Conservation (phyloP, 2,113 vertebrate genomes). For the Scolopax mira region DNA sequence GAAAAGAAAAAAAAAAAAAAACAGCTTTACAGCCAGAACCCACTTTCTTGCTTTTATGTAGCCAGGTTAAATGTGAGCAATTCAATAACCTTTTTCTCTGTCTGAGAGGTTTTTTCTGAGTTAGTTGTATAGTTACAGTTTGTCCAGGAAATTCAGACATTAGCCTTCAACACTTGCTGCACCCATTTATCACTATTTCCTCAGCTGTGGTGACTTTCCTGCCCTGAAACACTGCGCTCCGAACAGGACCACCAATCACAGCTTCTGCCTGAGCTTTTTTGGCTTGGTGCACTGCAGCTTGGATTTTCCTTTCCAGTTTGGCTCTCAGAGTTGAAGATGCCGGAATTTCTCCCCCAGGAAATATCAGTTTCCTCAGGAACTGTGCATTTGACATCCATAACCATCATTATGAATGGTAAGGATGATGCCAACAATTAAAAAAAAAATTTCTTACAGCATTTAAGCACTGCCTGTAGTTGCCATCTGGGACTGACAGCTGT, state of each 20-base stretch:
- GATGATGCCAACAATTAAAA: background rate
- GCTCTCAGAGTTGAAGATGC: background rate
- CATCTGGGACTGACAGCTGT: background rate
- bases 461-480: background rate
- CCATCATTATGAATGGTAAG: background rate
- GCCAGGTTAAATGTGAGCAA: background rate
- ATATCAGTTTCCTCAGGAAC: background rate
- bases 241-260: background rate
- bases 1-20: too few species aligned
- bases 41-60: background rate
- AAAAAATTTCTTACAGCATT: background rate
- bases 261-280: background rate
- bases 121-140: background rate
- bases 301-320: background rate
- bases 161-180: background rate
- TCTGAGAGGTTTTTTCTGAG: background rate
- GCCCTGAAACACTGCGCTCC: rapidly evolving
- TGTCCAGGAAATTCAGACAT: background rate
- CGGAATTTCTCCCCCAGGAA: background rate
- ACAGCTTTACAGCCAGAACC: too few species aligned
- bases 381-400: background rate
- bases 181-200: background rate
- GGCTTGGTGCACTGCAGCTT: background rate
- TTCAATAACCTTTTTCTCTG: background rate
- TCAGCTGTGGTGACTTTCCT: background rate